Percentiles rank a stretch among this genome's conserved stretches.
Evolutionary conservation across 2,888 invertebrate species (phyloP).

Genomic region (Hoplodrina blanda): DNA sequence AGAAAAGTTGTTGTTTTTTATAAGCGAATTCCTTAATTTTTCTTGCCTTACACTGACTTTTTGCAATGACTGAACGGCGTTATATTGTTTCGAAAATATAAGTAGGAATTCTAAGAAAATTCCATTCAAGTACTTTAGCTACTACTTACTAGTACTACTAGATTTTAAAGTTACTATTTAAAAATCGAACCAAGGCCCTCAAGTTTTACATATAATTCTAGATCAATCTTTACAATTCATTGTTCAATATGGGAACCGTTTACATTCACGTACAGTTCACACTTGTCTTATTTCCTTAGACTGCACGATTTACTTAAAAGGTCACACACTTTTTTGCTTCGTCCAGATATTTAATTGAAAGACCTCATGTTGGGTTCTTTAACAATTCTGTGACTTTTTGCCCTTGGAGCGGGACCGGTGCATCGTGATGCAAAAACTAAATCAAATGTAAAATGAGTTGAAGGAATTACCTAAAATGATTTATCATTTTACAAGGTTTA

Average conservation of each 20-base stretch:
- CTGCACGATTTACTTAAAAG: constrained; percentile 59
- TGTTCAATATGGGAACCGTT: constrained; percentile 37
- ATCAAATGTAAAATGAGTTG: constrained; percentile 13
- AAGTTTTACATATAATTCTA: constrained; percentile 1
- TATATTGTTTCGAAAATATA: no score
- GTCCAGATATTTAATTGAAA: constrained; percentile 54
- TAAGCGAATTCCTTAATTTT: no score
- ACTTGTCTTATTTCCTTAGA: constrained; percentile 45
- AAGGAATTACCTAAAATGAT: constrained; percentile 28
- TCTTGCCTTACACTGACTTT: no score
- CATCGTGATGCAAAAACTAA: constrained; percentile 41
- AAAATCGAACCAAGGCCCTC: not conserved
- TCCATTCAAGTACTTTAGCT: no score
- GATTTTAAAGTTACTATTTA: not conserved
- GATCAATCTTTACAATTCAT: constrained; percentile 19
- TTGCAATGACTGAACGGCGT: no score
- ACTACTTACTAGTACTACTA: not conserved
- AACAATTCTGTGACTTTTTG: constrained; percentile 50
- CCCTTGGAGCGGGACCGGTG: constrained; percentile 41
- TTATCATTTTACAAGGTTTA: constrained; percentile 18
- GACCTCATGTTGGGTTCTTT: constrained; percentile 61
- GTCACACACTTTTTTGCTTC: constrained; percentile 51
- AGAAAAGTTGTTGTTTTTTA: no score
- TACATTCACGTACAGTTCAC: constrained; percentile 14
- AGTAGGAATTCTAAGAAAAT: no score